phyloP scores from a whole-genome alignment of 1,140 invertebrate genomes.

The Limonius californicus region DNA sequence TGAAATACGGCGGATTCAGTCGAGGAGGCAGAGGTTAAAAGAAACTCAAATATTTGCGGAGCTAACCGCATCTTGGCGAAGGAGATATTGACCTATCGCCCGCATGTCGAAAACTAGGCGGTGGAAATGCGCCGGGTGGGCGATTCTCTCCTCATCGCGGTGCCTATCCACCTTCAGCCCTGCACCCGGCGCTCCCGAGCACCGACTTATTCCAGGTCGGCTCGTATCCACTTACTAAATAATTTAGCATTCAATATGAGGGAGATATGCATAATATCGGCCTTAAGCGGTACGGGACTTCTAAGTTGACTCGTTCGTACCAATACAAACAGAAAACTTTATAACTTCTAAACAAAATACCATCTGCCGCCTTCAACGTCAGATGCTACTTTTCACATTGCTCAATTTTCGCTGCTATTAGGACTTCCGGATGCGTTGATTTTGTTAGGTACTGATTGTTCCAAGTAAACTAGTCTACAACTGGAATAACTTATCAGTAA shows the following conservation, averaged over 20 bases:
- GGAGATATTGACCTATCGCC: conserved; percentile 2
- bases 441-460: no score
- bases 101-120: not conserved
- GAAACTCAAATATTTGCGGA: conserved; percentile 7
- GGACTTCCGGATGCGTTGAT: not conserved
- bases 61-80: not conserved
- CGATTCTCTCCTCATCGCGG: not conserved
- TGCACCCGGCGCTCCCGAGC: not conserved
- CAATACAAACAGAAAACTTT: conserved; percentile 14
- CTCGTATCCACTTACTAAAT: conserved; percentile 9
- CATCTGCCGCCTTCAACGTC: conserved; percentile 2
- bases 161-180: not conserved
- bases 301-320: not conserved
- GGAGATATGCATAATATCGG: conserved; percentile 12
- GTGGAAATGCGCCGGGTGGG: not conserved
- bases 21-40: not conserved
- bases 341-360: conserved; percentile 13
- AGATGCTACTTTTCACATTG: conserved; percentile 14
- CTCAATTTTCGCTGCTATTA: not conserved
- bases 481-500: not conserved
- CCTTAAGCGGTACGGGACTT: conserved; percentile 2
- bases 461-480: not conserved
- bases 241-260: conserved; percentile 11
- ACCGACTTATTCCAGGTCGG: not conserved
- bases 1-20: not conserved